These are phyloP conservation scores for Allophyes oxyacanthae DNA, from an alignment of 2,888 invertebrate species.

Conservation along the genomic window DNA sequence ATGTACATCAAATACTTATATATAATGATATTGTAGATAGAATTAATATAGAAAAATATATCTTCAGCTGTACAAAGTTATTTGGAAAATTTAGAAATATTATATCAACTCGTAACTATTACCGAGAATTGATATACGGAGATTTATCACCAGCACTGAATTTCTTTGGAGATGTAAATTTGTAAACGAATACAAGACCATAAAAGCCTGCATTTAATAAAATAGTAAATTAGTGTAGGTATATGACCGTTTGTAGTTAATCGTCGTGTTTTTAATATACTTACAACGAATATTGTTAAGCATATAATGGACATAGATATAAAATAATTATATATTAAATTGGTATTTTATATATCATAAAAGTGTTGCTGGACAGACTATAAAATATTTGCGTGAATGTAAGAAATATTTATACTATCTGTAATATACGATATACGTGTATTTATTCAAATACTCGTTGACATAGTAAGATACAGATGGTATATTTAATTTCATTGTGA, in stretches of 20 bases:
- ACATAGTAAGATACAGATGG: conserved; percentile 14
- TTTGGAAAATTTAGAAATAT: neutral
- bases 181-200: neutral
- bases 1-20: too few relatives aligned
- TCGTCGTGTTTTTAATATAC: conserved; percentile 1
- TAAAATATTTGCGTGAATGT: conserved; percentile 55
- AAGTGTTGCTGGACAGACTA: conserved; percentile 69
- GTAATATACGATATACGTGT: conserved; percentile 10
- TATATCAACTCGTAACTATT: too few relatives aligned
- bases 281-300: conserved; percentile 44
- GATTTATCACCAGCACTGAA: conserved; percentile 3
- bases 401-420: conserved; percentile 32
- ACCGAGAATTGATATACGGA: conserved; percentile 1
- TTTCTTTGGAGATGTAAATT: conserved; percentile 1
- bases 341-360: conserved; percentile 40
- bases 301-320: conserved; percentile 11
- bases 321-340: conserved; percentile 8
- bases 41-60: neutral
- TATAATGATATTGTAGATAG: too few relatives aligned
- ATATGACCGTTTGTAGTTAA: neutral
- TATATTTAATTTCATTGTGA: conserved; percentile 33
- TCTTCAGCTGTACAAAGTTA: conserved; percentile 7
- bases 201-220: conserved; percentile 2
- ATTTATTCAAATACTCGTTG: conserved; percentile 11
- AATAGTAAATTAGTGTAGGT: too few relatives aligned